Evolutionary conservation across 2,113 vertebrate genomes (phyloP), one percentile per base, ranked within the genome.

Genomic region (Sterna hirundo): DNA sequence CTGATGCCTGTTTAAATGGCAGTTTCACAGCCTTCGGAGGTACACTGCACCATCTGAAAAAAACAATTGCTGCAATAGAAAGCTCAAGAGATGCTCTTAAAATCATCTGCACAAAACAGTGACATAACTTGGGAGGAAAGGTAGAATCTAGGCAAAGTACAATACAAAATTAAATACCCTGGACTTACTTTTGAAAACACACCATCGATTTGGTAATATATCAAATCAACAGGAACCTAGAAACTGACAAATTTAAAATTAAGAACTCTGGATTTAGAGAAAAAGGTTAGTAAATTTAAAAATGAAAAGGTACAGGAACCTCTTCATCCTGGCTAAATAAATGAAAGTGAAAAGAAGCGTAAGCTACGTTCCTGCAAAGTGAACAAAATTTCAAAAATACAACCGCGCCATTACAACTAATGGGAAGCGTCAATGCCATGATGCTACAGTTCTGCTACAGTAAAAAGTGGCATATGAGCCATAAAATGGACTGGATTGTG

Each of bases 1-100:
- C 62, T 93, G 93, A 80, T 70, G 86, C 74, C 82, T 77, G 49
- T 77, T 85, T 85, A 91, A 96, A 66, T 93, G 81, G 74, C 91
- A 97, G 88, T 83, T 91, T 94, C 74, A 74, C 86, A 85, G 60
- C 86, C 88, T 83, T 83, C 1, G 7, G 62, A 77, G n/a, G 29
- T 74, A 52, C 54, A 38, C 40, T 74, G 36, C 51, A 58, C 34
- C 86, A 66, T 79, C 74, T 4, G 4, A 79, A 65, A 88, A 88
- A 71, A 42, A 44, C 80, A 94, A 71, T 15, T 84, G 72, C n/a
- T 77, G n/a, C 26, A n/a, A 8, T n/a, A 40, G 34, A 79, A 93
- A 79, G 30, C 57, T 84, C 61, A 82, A 89, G 78, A 83, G 8
- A 40, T 3, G 46, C 32, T 74, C 36, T 80, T 85, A 76, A 91